Percentiles rank a stretch among this genome's conserved stretches.
These are phyloP conservation scores for Drosophila falleni DNA, from an alignment of 2,888 invertebrate species.

Conservation along the genomic window DNA sequence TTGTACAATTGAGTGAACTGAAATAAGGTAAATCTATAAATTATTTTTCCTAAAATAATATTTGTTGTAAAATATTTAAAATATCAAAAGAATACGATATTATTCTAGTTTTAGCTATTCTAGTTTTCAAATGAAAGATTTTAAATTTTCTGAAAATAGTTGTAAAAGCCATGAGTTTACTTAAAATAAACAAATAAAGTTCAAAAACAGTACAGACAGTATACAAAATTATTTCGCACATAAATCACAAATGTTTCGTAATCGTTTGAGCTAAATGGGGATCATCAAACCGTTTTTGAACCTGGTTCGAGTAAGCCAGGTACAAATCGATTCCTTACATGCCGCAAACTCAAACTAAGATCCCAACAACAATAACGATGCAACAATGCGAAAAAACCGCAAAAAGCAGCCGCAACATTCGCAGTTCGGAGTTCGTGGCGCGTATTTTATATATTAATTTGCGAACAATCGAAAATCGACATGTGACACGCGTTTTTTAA, in stretches of 20 bases:
- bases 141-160: no score
- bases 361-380: conserved; percentile 7
- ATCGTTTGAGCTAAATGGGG: conserved; percentile 33
- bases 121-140: no score
- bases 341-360: conserved; percentile 24
- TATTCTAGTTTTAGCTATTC: no score
- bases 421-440: conserved; percentile 51
- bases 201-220: no score
- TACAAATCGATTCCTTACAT: conserved; percentile 33
- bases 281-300: conserved; percentile 24
- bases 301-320: conserved; percentile 23
- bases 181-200: neutral
- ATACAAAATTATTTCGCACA: neutral
- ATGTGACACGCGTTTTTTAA: conserved; percentile 83
- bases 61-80: no score
- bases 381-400: conserved; percentile 42
- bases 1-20: no score
- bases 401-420: conserved; percentile 48
- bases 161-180: no score
- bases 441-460: conserved; percentile 82
- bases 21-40: no score
- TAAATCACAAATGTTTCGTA: conserved; percentile 22
- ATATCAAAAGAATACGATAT: no score
- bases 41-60: no score
- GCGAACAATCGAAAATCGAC: conserved; percentile 84